phyloP scores from a whole-genome alignment of 2,113 vertebrate genomes.

The Coracopsis vasa region DNA sequence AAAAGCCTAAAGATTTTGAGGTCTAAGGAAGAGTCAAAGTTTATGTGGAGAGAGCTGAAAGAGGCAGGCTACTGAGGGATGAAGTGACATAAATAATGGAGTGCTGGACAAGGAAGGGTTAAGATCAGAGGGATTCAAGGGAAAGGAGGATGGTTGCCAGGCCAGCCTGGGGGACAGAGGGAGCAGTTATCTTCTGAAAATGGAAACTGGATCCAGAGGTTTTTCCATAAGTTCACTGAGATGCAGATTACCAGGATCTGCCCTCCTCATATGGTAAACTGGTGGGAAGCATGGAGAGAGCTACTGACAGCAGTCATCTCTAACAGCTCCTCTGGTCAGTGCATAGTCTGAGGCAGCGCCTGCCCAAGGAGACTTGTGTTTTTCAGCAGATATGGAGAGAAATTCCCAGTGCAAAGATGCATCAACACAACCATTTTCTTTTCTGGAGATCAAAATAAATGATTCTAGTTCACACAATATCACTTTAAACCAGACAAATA shows the following conservation, averaged over 20 bases:
- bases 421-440: background rate
- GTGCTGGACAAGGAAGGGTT: background rate
- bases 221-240: background rate
- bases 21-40: conserved; percentile 1
- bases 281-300: background rate
- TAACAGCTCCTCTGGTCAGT: background rate
- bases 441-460: background rate
- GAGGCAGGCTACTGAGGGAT: background rate
- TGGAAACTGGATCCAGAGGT: background rate
- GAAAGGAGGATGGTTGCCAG: background rate
- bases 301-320: background rate
- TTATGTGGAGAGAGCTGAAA: background rate
- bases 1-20: background rate
- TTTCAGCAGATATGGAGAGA: rapidly evolving
- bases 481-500: background rate
- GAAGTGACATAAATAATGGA: conserved; percentile 1
- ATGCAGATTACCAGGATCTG: background rate
- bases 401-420: background rate
- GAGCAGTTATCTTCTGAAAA: background rate
- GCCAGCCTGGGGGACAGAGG: background rate
- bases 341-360: rapidly evolving
- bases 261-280: background rate
- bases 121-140: background rate
- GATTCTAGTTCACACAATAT: background rate
- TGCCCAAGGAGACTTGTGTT: background rate